Evolutionary conservation across 2,797 vertebrate genomes (phyloP), one percentile per base, ranked within the genome.

Genomic region (Heliangelus exortis): DNA sequence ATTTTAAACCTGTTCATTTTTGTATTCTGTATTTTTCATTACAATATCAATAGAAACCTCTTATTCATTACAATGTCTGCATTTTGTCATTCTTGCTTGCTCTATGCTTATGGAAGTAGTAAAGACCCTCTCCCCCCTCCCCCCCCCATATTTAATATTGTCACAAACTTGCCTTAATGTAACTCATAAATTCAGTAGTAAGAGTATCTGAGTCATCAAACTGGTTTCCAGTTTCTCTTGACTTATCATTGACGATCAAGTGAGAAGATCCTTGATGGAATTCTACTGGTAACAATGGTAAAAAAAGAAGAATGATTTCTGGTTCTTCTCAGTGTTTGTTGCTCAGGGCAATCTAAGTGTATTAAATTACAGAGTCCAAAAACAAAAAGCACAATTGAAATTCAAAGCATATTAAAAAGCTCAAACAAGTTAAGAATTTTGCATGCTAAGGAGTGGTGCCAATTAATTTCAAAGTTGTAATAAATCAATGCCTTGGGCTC

Each of bases 91-190:
- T 79, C 31, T 59, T 57, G 15, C 22, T 55, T 58, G 28, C 20
- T 66, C n/a, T 74, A 12, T 10, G 51, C 12, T 80, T 62, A 59
- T 0, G 1, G 25, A 69, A 54, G 2, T 1, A 79, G 9, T n/a
- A 19, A 61, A 78, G 48, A n/a, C 33, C 69, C n/a, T n/a, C n/a
- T n/a, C n/a, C n/a, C n/a, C n/a, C n/a, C n/a, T n/a, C 23, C 61
- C 61, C 28, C 61, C 39, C 39, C 31, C 55, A n/a, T 36, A 58
- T 8, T 86, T 58, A 74, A 73, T 65, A 78, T 4, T 41, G 28
- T 45, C 48, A 54, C 5, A 76, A 82, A 84, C 98, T 98, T 98
- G 95, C 99, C 99, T 99, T 98, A 90, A 98, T 98, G 95, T 98
- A 99, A 97, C 94, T 98, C 95, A 98, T 94, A 77, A 99, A 99